These are phyloP conservation scores for Urocyon cinereoargenteus DNA, from an alignment of 2,797 vertebrate genomes.

Conservation along the genomic window DNA sequence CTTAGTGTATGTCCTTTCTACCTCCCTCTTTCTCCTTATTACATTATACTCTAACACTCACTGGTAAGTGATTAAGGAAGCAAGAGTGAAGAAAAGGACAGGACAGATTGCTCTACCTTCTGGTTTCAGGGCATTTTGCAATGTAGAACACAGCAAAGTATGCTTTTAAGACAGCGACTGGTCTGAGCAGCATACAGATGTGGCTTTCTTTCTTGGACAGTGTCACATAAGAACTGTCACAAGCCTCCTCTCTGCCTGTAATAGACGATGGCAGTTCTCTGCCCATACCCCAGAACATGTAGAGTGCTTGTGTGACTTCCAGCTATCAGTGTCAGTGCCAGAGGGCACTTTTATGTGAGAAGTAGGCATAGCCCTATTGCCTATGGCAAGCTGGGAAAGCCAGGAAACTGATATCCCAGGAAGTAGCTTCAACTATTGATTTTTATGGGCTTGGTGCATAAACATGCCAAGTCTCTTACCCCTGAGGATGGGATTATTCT, in stretches of 20 bases:
- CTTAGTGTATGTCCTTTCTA: background rate
- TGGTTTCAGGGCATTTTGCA: background rate
- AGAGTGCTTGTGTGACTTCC: background rate
- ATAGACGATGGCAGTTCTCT: accelerated
- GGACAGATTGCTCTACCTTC: background rate
- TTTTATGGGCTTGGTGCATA: background rate
- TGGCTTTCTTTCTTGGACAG: background rate
- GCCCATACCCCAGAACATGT: background rate
- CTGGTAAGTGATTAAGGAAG: background rate
- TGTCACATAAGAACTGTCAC: background rate
- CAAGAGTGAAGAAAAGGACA: background rate
- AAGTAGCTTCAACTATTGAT: background rate
- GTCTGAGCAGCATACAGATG: background rate
- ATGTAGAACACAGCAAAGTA: background rate
- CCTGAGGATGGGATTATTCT: background rate
- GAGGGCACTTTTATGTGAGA: background rate
- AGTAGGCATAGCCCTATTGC: background rate
- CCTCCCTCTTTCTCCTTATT: background rate
- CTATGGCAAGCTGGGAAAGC: background rate
- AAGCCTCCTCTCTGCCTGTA: background rate
- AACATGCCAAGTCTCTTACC: background rate
- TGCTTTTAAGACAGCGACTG: background rate
- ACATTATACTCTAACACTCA: background rate
- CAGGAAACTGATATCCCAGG: background rate
- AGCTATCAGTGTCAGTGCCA: background rate